Conservation (phyloP, 2,888 invertebrate species). For the Rhimphoctona megacephalus region DNA sequence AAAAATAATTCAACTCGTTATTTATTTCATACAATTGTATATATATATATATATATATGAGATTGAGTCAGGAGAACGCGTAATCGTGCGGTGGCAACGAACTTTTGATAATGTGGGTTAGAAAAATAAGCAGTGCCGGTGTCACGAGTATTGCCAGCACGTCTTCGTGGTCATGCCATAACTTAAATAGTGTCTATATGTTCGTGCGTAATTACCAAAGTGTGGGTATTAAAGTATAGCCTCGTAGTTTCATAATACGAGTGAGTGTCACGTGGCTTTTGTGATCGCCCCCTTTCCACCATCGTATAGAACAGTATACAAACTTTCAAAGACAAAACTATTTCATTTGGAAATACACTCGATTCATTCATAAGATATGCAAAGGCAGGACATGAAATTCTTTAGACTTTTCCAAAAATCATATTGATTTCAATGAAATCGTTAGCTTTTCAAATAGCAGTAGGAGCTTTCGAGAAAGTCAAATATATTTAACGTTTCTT, state of each 20-base stretch:
- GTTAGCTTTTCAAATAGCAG: background rate
- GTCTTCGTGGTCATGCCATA: constrained; percentile 41
- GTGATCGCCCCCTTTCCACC: constrained; percentile 8
- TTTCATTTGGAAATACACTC: background rate
- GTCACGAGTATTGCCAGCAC: constrained; percentile 66
- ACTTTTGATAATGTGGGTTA: constrained; percentile 82
- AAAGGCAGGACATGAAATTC: background rate
- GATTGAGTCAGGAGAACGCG: constrained; percentile 26
- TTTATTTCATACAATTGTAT: background rate
- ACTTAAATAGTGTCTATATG: background rate
- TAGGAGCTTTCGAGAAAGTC: background rate
- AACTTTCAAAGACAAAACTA: background rate
- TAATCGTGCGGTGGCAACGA: constrained; percentile 78
- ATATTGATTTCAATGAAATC: background rate
- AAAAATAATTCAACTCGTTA: constrained; percentile 8
- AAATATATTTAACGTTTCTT: background rate
- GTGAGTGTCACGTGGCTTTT: constrained; percentile 53
- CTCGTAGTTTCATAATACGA: constrained; percentile 55
- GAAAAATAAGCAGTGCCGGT: constrained; percentile 77
- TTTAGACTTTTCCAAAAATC: background rate
- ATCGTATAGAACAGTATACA: background rate
- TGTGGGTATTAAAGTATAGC: constrained; percentile 4
- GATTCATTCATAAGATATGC: background rate
- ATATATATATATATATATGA: constrained; percentile 6
- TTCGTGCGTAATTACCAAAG: constrained; percentile 14